A percentile compares a stretch with the other conserved stretches of the same genome.
These are phyloP conservation scores for Elephas maximus DNA, from an alignment of 2,113 vertebrate species.

Conservation along the genomic window DNA sequence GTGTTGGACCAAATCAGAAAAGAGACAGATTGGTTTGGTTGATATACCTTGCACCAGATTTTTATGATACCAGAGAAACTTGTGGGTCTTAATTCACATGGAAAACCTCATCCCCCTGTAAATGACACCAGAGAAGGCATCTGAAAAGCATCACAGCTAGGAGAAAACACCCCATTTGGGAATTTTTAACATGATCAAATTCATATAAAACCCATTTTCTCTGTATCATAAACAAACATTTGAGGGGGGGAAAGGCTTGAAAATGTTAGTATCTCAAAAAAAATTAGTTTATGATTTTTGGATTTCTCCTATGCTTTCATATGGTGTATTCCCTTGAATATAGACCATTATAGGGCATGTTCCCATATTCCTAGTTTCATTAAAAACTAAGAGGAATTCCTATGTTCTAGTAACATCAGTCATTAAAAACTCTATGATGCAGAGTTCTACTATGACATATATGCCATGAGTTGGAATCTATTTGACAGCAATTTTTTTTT, in stretches of 20 bases:
- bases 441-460: background rate
- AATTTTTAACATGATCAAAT: background rate
- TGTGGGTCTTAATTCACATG: background rate
- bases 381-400: background rate
- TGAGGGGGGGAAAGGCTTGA: background rate
- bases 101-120: constrained; percentile 6
- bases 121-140: constrained; percentile 31
- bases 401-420: background rate
- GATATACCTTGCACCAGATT: background rate
- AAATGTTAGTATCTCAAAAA: background rate
- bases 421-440: background rate
- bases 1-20: background rate
- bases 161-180: background rate
- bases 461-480: background rate
- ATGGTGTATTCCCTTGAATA: background rate
- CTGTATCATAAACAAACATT: background rate
- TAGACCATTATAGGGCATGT: background rate
- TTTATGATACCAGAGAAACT: background rate
- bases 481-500: too few relatives aligned
- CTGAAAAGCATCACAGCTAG: background rate
- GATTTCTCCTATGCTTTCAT: background rate
- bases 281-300: background rate
- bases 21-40: background rate
- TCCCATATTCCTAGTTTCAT: background rate
- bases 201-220: background rate